Base-by-base conservation (phyloP, 2,888 invertebrate species). In the Leptopilina drosophilae region DNA sequence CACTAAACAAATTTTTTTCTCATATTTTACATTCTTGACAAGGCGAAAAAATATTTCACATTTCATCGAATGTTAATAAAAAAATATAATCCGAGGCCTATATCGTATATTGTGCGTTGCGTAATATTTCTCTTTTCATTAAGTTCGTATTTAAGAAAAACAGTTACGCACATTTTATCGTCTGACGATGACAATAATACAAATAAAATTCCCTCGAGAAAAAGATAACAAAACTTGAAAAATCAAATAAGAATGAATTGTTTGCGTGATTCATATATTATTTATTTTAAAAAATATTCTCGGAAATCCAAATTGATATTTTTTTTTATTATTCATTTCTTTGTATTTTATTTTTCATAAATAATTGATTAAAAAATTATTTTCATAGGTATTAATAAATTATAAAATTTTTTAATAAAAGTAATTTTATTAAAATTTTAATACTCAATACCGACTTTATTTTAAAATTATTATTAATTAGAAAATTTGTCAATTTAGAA, bases 11-110 rank as follows among this genome's bases (percentile, higher is more conserved):
- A 33, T 33, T 49, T 49, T 65, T 77, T 64, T 42, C 33, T 33
- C 33, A 33, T 33, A 4, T 33, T 64, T 65, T 64, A 53, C 53
- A 33, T 77, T 77, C 64, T 53, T 77, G 64, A 77, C 53, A 53
- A 64, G 77, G 64, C 64, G 64, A 15, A 77, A 77, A 64, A 77
- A 33, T 4, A 33, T 49, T 77, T 65, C 76, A 76, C 76, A 64
- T 76, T 76, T 76, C 76, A 64, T 64, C 64, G 76, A 76, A 46
- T 20, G 76, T 46, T 26, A 59, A 49, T 49, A 49, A 49, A 49
- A 15, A 59, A 62, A 62, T 15, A 64, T 42, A 76, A 76, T 49
- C 46, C 20, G 76, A 33, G 69, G 26, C 64, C 64, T 46, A 64
- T 20, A 49, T 33, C 20, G 49, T 33, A 33, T 33, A 33, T 33